Percentiles rank a stretch among this genome's conserved stretches.
These are phyloP conservation scores for Hydrocynus forskahlii DNA, from an alignment of 2,797 vertebrate genomes.

Conservation along the genomic window DNA sequence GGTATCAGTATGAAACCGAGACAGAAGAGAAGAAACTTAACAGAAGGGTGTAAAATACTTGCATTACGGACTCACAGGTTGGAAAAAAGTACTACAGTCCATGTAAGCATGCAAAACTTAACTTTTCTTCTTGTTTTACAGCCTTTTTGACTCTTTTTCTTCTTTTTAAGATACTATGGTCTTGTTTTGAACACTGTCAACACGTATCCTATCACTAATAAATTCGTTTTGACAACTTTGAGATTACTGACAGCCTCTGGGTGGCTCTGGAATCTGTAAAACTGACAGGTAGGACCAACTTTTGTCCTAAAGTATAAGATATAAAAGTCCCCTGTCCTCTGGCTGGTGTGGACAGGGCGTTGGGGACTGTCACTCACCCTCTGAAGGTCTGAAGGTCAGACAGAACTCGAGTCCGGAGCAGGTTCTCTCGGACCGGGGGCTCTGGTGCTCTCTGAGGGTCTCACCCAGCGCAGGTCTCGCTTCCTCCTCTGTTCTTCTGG, in stretches of 20 bases:
- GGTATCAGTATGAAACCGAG: conserved; percentile 69
- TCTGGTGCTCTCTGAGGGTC: conserved; percentile 36
- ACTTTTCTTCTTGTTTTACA: background rate
- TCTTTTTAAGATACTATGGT: background rate
- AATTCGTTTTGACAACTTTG: too few species aligned
- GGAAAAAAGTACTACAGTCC: too few species aligned
- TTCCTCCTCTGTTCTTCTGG: conserved; percentile 35
- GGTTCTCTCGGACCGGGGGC: conserved; percentile 63
- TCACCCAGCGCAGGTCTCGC: conserved; percentile 20
- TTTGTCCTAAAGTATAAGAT: background rate
- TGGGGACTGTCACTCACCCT: conserved; percentile 76
- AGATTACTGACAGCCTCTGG: too few species aligned
- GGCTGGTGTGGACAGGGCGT: conserved; percentile 42
- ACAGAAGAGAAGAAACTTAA: background rate
- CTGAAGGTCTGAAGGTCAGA: conserved; percentile 88
- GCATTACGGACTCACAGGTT: too few species aligned
- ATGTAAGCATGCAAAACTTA: background rate
- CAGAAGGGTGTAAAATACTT: too few species aligned
- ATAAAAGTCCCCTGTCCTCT: background rate
- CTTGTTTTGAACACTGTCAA: background rate
- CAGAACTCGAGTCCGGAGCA: conserved; percentile 64
- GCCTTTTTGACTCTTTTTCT: background rate
- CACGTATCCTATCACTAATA: too few species aligned
- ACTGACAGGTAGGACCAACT: background rate
- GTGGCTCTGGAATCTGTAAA: background rate